Percentiles rank a stretch among this genome's conserved stretches.
Conservation (phyloP, 2,113 vertebrate genomes). For the Spermophilus dauricus region DNA sequence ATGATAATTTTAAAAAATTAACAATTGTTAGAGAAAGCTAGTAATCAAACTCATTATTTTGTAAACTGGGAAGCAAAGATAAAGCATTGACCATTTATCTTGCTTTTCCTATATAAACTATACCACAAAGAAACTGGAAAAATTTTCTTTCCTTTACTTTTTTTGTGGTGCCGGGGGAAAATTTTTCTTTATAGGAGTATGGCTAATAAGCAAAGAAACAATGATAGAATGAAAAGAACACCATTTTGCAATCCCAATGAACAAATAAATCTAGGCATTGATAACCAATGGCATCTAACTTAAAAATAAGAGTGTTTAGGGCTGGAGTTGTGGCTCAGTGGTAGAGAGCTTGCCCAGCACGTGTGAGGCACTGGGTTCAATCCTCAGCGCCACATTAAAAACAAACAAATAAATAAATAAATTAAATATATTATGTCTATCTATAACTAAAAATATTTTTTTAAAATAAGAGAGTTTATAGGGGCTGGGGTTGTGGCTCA, state of each 20-base stretch:
- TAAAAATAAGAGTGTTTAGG: neutral
- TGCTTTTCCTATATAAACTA: neutral
- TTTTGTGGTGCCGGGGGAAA: too few relatives aligned
- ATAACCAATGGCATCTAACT: neutral
- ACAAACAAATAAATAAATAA: neutral
- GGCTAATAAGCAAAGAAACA: neutral
- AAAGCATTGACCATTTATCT: constrained; percentile 7
- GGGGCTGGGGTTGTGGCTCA: too few relatives aligned
- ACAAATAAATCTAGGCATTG: neutral
- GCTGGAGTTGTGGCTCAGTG: too few relatives aligned
- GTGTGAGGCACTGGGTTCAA: too few relatives aligned
- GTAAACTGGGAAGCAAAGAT: neutral
- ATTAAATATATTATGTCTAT: too few relatives aligned
- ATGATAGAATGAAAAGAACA: neutral
- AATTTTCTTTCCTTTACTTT: neutral
- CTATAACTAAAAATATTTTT: too few relatives aligned
- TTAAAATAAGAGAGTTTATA: too few relatives aligned
- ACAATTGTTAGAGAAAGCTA: neutral
- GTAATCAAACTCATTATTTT: constrained; percentile 31
- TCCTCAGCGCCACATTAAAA: too few relatives aligned
- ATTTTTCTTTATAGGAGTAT: neutral
- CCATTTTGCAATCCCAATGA: neutral
- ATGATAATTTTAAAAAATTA: neutral
- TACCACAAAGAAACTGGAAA: neutral
- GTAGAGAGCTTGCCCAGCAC: too few relatives aligned